Conservation (phyloP, 2,113 vertebrate species). For the Ascaphus truei region DNA sequence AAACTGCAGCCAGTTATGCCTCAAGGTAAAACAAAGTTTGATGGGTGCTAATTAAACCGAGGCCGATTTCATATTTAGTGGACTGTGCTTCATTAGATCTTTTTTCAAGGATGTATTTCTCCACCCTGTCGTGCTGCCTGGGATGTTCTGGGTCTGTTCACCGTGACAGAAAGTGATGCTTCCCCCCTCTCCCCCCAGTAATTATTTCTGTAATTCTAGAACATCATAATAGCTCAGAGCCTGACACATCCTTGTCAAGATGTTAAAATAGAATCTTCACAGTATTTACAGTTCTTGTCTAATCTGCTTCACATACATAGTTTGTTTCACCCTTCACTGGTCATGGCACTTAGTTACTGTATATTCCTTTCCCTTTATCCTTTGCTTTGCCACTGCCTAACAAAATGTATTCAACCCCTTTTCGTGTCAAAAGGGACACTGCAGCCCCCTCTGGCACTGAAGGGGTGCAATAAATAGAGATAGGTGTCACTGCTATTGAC, state of each 20-base stretch:
- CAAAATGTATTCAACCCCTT: no score
- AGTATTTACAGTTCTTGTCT: background rate
- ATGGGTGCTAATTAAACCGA: background rate
- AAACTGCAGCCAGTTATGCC: conserved; percentile 1
- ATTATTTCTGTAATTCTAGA: conserved; percentile 4
- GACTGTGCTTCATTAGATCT: conserved; percentile 9
- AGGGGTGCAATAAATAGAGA: no score
- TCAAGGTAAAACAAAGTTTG: background rate
- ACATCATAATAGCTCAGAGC: background rate
- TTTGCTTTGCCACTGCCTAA: no score
- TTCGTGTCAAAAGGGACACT: no score
- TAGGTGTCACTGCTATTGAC: no score
- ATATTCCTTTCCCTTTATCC: background rate
- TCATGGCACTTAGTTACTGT: background rate
- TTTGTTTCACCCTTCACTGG: background rate
- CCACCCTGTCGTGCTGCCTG: background rate
- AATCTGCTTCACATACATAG: background rate
- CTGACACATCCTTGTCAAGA: background rate
- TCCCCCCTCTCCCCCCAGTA: background rate
- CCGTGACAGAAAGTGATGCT: conserved; percentile 1
- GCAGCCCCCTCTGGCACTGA: no score
- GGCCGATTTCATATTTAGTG: background rate
- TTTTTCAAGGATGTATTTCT: background rate
- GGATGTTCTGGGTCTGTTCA: background rate
- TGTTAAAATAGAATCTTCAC: background rate